Evolutionary conservation across 2,888 invertebrate genomes (phyloP), one percentile per base, ranked within the genome.

Genomic region (Lycophotia porphyrea): DNA sequence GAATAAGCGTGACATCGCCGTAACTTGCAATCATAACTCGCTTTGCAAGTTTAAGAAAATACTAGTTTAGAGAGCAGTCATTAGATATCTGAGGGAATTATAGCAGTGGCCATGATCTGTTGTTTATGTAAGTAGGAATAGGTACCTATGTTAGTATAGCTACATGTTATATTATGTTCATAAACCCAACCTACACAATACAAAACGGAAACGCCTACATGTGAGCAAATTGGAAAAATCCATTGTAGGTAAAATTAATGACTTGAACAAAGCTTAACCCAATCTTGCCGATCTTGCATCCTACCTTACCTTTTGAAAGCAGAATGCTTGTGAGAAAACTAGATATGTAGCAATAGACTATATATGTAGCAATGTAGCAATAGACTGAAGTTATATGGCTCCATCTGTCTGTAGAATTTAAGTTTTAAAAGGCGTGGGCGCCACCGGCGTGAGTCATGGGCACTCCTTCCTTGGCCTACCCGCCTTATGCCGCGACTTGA

Each of bases 381-480:
- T 79, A 80, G 58, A 75, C 77, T 82, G 77, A 66, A 76, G 80
- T 76, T 71, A 68, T 47, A 82, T 81, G 91, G 92, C 92, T 93
- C 92, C 93, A 91, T 92, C 91, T 92, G 87, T 89, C 86, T 87
- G 81, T 88, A 90, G 90, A 90, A 93, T 93, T 90, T 86, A 86
- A 88, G 84, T 85, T 84, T 80, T 81, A 31, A 86, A 82, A 87
- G 88, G 92, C 92, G 94, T 94, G 94, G 94, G 95, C 93, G 94
- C 93, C 91, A 86, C 81, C 71, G 84, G 71, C 67, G 68, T 94
- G 94, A 94, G 83, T 94, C 94, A 94, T 82, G 89, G 92, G 88
- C 94, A 94, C 94, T 93, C 87, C 87, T 84, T 86, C 73, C 73
- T 82, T 79, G 85, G 87, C 73, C 69, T 79, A 77, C 71, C 82